Evolutionary conservation across 2,113 vertebrate species (phyloP).

Genomic region (Istiophorus platypterus): DNA sequence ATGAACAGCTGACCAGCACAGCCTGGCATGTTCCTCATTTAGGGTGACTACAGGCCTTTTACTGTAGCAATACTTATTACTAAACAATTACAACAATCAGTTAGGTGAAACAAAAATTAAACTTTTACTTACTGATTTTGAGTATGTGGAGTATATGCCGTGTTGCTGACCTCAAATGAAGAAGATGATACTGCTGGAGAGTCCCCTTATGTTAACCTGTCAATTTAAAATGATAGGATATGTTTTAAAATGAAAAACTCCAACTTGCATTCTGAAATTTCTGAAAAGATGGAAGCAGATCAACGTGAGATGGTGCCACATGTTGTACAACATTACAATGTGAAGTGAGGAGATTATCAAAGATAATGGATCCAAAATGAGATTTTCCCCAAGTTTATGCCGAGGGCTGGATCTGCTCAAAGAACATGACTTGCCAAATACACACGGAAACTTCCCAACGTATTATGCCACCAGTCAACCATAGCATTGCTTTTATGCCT

Average conservation of each 20-base stretch:
- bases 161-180: background rate
- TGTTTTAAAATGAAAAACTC: background rate
- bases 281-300: conserved; percentile 6
- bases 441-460: conserved; percentile 12
- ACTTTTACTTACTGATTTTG: conserved; percentile 44
- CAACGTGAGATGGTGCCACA: background rate
- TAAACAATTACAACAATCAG: background rate
- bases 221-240: background rate
- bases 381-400: conserved; percentile 24
- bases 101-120: background rate
- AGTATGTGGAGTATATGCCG: conserved; percentile 1
- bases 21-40: conserved; percentile 24
- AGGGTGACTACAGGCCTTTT: background rate
- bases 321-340: conserved; percentile 11
- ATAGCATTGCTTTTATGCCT: conserved; percentile 47
- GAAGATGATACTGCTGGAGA: conserved; percentile 5
- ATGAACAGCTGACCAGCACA: conserved; percentile 34
- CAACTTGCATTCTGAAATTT: too few relatives aligned
- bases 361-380: conserved; percentile 47
- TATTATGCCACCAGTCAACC: conserved; percentile 38
- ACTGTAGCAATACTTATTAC: background rate
- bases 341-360: conserved; percentile 6
- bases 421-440: conserved; percentile 45
- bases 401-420: conserved; percentile 27
- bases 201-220: conserved; percentile 12